Percentiles rank a stretch among this genome's conserved stretches.
Conservation (phyloP, 1,140 invertebrate species). For the Ceratina japonica region DNA sequence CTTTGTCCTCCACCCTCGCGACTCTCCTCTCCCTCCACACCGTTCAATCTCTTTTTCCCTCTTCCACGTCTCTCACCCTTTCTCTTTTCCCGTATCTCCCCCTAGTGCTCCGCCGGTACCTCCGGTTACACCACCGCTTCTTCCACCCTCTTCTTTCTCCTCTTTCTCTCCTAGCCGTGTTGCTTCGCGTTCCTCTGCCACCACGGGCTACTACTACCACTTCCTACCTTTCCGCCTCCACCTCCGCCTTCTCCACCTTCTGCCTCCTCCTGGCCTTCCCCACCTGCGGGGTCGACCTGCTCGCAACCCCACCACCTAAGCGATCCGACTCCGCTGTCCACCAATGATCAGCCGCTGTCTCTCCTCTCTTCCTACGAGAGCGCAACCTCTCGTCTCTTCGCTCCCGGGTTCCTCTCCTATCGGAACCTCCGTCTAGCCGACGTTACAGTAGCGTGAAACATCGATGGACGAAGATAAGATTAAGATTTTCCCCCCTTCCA, state of each 20-base stretch:
- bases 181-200: slow-evolving; percentile 45
- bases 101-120: slow-evolving; percentile 28
- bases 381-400: slow-evolving; percentile 59
- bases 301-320: slow-evolving; percentile 59
- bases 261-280: slow-evolving; percentile 62
- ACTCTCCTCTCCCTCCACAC: slow-evolving; percentile 10
- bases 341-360: slow-evolving; percentile 78
- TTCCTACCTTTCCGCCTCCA: slow-evolving; percentile 55
- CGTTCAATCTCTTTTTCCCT: slow-evolving; percentile 21
- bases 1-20: slow-evolving; percentile 59
- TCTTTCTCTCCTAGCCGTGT: slow-evolving; percentile 59
- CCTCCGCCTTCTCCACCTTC: slow-evolving; percentile 58
- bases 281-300: slow-evolving; percentile 56
- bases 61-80: slow-evolving; percentile 47
- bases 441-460: background rate
- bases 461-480: background rate
- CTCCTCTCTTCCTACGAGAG: slow-evolving; percentile 58
- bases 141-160: slow-evolving; percentile 62
- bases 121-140: slow-evolving; percentile 63
- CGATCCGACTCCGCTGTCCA: slow-evolving; percentile 66
- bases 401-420: slow-evolving; percentile 52
- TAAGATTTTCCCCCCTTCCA: background rate
- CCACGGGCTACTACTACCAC: slow-evolving; percentile 49
- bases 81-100: slow-evolving; percentile 39
- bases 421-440: slow-evolving; percentile 22